phyloP scores from a whole-genome alignment of 2,113 vertebrate genomes.

The Dromaius novaehollandiae region DNA sequence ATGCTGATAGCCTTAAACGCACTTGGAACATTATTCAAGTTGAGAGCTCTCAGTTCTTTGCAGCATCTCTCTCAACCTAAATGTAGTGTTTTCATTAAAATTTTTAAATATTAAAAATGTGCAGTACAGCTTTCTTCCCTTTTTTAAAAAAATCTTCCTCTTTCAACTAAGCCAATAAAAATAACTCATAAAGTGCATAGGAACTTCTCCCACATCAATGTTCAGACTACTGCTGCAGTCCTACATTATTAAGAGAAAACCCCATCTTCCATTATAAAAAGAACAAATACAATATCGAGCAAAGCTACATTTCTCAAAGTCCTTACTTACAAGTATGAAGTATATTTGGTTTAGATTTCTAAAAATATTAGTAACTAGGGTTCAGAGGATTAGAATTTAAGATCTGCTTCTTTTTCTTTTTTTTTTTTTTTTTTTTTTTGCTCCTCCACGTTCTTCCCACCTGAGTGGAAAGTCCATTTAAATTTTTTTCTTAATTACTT shows the following conservation, averaged over 20 bases:
- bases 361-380: background rate
- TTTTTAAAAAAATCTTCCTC: background rate
- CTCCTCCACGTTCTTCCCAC: background rate
- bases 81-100: background rate
- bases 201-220: background rate
- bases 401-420: background rate
- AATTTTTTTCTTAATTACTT: background rate
- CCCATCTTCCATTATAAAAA: background rate
- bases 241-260: background rate
- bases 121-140: background rate
- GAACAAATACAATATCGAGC: background rate
- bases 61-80: background rate
- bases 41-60: background rate
- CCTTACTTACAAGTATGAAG: background rate
- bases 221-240: background rate
- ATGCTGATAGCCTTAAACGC: background rate
- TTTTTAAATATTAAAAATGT: background rate
- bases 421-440: background rate
- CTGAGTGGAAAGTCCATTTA: background rate
- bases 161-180: conserved; percentile 6
- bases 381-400: background rate
- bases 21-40: background rate
- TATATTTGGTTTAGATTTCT: background rate
- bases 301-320: background rate
- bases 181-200: background rate